phyloP scores from a whole-genome alignment of 2,797 vertebrate genomes.

The Nasua narica region DNA sequence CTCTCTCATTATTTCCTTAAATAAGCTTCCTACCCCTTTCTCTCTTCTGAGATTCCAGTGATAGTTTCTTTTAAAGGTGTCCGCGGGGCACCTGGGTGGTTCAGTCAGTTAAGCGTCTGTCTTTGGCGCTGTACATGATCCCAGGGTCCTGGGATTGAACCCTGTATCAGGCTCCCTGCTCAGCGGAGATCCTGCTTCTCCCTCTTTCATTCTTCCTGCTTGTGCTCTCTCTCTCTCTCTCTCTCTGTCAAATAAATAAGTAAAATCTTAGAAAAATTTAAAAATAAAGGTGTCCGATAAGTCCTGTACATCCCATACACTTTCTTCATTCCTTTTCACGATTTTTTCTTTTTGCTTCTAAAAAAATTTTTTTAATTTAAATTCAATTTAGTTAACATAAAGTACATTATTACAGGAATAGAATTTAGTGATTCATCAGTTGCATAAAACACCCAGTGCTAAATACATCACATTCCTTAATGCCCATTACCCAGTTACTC shows the following conservation, averaged over 20 bases:
- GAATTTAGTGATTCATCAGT: neutral
- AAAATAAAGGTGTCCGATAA: neutral
- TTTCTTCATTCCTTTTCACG: neutral
- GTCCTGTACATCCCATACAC: neutral
- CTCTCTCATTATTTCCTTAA: neutral
- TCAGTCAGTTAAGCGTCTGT: no score
- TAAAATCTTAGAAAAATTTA: no score
- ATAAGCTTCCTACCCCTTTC: neutral
- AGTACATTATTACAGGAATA: neutral
- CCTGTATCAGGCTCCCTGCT: no score
- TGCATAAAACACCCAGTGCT: neutral
- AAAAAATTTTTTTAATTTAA: neutral
- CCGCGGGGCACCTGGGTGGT: no score
- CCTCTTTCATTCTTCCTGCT: no score
- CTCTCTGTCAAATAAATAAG: no score
- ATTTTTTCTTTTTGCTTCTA: neutral
- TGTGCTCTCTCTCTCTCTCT: no score
- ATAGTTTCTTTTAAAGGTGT: neutral
- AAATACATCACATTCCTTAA: neutral
- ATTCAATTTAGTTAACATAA: neutral
- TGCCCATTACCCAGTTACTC: neutral
- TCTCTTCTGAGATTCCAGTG: neutral
- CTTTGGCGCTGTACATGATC: no score
- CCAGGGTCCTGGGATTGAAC: no score
- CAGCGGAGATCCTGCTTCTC: no score